Evolutionary conservation across 2,888 invertebrate species (phyloP).

Genomic region (Gnatocerus cornutus): DNA sequence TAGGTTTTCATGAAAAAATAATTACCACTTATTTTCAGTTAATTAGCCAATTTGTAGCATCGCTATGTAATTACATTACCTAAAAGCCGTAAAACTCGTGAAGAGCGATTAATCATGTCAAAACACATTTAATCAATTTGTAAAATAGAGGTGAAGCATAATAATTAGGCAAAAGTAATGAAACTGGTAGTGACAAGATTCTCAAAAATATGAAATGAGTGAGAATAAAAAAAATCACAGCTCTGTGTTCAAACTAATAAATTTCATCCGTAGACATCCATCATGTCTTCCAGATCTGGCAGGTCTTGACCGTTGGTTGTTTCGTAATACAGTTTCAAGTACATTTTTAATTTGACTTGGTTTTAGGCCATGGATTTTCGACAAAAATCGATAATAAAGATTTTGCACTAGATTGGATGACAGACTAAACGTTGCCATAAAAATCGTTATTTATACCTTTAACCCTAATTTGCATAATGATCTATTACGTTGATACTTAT

Average conservation of each 20-base stretch:
- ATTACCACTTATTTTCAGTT: slow-evolving; percentile 2
- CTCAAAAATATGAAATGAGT: too few species aligned
- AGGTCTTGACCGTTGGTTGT: not conserved
- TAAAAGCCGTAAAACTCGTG: not conserved
- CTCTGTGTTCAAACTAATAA: not conserved
- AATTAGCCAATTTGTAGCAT: slow-evolving; percentile 6
- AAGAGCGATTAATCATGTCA: slow-evolving; percentile 10
- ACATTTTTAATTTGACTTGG: slow-evolving; percentile 1
- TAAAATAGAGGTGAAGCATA: not conserved
- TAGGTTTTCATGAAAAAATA: slow-evolving; percentile 1
- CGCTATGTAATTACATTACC: slow-evolving; percentile 13
- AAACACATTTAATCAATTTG: slow-evolving; percentile 12
- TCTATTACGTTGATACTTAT: slow-evolving; percentile 3
- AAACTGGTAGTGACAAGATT: not conserved
- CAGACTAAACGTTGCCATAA: slow-evolving; percentile 10
- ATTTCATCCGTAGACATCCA: slow-evolving; percentile 5
- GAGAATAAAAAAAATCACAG: not conserved
- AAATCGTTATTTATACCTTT: not conserved
- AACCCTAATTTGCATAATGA: slow-evolving; percentile 10
- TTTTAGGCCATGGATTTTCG: slow-evolving; percentile 3
- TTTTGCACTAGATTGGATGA: slow-evolving; percentile 10
- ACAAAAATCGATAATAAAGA: slow-evolving; percentile 7
- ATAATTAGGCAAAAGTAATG: not conserved
- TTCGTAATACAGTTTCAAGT: slow-evolving; percentile 14
- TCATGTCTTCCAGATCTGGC: slow-evolving; percentile 8